Percentiles rank a stretch among this genome's conserved stretches.
These are phyloP conservation scores for Brachionus koreanus DNA, from an alignment of 1,140 invertebrate species.

Conservation along the genomic window DNA sequence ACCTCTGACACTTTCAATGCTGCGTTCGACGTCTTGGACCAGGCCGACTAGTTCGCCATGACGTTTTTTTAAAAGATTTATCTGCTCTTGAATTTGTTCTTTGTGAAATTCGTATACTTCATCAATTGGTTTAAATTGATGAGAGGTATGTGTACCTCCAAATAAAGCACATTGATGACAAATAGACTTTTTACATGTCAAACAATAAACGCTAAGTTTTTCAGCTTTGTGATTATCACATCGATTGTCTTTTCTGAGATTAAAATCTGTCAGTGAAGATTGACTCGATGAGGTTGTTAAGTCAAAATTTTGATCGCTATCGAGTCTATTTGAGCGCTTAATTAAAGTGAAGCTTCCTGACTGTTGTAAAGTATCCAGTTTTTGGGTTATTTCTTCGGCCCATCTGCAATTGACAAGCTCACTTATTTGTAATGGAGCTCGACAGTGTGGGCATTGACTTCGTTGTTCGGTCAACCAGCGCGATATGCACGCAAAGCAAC, in stretches of 20 bases:
- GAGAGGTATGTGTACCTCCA: conserved; percentile 78
- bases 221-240: conserved; percentile 73
- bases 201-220: conserved; percentile 84
- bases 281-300: not conserved
- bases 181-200: conserved; percentile 80
- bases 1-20: conserved; percentile 79
- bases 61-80: conserved; percentile 72
- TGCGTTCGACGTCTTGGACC: conserved; percentile 83
- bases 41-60: conserved; percentile 79
- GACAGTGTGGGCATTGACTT: conserved; percentile 86
- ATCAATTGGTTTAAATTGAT: conserved; percentile 83
- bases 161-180: conserved; percentile 90
- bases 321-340: not conserved
- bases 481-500: conserved; percentile 82
- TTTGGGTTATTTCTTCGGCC: conserved; percentile 89
- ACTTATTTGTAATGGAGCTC: conserved; percentile 78
- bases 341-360: conserved; percentile 40
- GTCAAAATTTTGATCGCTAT: not conserved
- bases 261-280: not conserved
- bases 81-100: conserved; percentile 77
- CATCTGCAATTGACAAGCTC: conserved; percentile 89
- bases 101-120: conserved; percentile 84
- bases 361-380: conserved; percentile 76
- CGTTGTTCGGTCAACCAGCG: conserved; percentile 86
- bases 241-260: conserved; percentile 62